These are phyloP conservation scores for Leptoclinus maculatus DNA, from an alignment of 2,797 vertebrate genomes.

Conservation along the genomic window DNA sequence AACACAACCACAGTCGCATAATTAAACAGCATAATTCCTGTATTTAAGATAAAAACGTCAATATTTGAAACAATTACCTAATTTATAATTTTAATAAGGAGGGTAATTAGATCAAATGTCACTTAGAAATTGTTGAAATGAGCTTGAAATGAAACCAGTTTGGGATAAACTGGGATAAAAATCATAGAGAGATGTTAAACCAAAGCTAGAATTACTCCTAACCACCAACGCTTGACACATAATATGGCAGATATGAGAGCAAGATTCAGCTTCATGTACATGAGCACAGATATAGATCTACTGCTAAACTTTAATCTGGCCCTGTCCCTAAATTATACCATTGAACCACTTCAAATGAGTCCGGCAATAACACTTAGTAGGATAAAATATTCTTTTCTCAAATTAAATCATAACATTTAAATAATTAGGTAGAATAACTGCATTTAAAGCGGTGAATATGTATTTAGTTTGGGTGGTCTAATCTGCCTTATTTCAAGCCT, in stretches of 20 bases:
- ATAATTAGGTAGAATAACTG: background rate
- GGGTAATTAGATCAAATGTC: background rate
- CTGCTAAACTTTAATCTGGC: background rate
- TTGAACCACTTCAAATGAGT: background rate
- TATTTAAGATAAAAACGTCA: background rate
- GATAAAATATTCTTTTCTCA: background rate
- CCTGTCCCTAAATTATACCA: background rate
- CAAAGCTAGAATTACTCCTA: background rate
- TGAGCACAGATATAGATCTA: background rate
- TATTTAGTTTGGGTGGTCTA: background rate
- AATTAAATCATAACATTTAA: background rate
- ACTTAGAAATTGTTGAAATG: background rate
- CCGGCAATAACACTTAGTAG: background rate
- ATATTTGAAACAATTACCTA: background rate
- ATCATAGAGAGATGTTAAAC: background rate
- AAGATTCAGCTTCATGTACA: background rate
- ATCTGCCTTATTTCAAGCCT: conserved; percentile 18
- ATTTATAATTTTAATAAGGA: background rate
- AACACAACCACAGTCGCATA: background rate
- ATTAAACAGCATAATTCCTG: background rate
- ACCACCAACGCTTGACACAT: background rate
- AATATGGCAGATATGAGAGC: background rate
- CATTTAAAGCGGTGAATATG: background rate
- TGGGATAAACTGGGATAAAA: background rate
- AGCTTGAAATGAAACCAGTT: background rate